A percentile compares a stretch with the other conserved stretches of the same genome.
phyloP scores from a whole-genome alignment of 2,113 vertebrate genomes.

The Anhinga anhinga region DNA sequence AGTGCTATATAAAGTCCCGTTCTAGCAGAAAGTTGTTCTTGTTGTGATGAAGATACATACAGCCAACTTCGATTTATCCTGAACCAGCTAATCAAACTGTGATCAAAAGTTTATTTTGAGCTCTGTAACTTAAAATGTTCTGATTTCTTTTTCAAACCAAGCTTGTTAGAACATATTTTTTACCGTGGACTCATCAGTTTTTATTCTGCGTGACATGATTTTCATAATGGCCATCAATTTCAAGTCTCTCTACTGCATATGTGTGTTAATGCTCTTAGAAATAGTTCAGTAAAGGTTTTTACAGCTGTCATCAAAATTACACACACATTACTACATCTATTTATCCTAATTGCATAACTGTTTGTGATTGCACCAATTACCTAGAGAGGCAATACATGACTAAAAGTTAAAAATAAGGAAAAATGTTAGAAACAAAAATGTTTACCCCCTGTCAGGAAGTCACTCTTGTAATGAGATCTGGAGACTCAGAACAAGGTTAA shows the following conservation, averaged over 20 bases:
- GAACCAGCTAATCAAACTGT: background rate
- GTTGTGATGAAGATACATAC: background rate
- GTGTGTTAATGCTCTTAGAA: background rate
- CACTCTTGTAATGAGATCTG: background rate
- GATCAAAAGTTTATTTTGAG: conserved; percentile 14
- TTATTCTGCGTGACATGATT: background rate
- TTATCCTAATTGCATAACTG: conserved; percentile 33
- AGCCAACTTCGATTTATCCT: background rate
- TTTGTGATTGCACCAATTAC: conserved; percentile 1
- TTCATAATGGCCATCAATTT: conserved; percentile 10
- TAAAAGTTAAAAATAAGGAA: background rate
- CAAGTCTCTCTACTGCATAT: background rate
- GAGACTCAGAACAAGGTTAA: background rate
- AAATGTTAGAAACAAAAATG: background rate
- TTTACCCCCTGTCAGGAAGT: background rate
- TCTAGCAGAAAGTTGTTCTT: background rate
- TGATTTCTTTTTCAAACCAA: conserved; percentile 20
- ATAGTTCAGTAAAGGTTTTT: background rate
- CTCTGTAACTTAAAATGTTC: background rate
- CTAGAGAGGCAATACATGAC: background rate
- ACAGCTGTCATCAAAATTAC: conserved; percentile 23
- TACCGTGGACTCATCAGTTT: background rate
- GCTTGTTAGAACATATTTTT: background rate
- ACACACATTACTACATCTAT: background rate
- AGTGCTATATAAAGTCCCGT: background rate